Percentiles rank a stretch among this genome's conserved stretches.
phyloP scores from a whole-genome alignment of 2,797 vertebrate genomes.

The Urophycis tenuis region DNA sequence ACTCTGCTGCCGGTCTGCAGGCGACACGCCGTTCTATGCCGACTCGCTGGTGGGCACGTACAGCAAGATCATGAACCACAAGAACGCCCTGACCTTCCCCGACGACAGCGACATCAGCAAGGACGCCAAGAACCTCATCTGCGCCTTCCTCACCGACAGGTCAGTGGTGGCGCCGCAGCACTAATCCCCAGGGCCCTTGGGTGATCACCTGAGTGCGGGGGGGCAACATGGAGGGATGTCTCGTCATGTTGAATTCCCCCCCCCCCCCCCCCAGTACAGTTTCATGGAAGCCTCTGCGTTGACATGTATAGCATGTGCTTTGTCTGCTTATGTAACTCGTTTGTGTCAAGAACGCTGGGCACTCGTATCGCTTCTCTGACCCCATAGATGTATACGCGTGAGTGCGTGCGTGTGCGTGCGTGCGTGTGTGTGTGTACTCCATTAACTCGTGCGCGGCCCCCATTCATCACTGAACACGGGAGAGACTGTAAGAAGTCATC shows the following conservation, averaged over 20 bases:
- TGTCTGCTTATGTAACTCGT: neutral
- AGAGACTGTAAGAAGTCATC: neutral
- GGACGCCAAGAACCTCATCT: constrained; percentile 97
- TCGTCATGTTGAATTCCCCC: neutral
- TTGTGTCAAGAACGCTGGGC: neutral
- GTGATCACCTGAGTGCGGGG: no score
- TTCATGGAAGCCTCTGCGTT: neutral
- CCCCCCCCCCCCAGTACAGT: neutral
- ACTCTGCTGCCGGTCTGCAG: constrained; percentile 57
- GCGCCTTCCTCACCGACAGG: constrained; percentile 96
- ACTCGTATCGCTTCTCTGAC: neutral
- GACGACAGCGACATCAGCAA: constrained; percentile 97
- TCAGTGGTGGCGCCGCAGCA: constrained; percentile 35
- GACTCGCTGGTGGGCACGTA: constrained; percentile 98
- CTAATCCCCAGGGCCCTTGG: constrained; percentile 21
- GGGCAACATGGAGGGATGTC: neutral
- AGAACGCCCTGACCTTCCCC: constrained; percentile 93
- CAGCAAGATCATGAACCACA: constrained; percentile 99
- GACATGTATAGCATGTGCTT: neutral
- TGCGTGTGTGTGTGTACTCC: no score
- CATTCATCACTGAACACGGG: neutral
- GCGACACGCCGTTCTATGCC: constrained; percentile 97
- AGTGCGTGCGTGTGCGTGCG: neutral
- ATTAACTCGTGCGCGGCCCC: neutral
- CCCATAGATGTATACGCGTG: neutral